Percentiles rank a stretch among this genome's conserved stretches.
phyloP scores from a whole-genome alignment of 64 coral and sea anemone genomes.

The Orbicella faveolata region DNA sequence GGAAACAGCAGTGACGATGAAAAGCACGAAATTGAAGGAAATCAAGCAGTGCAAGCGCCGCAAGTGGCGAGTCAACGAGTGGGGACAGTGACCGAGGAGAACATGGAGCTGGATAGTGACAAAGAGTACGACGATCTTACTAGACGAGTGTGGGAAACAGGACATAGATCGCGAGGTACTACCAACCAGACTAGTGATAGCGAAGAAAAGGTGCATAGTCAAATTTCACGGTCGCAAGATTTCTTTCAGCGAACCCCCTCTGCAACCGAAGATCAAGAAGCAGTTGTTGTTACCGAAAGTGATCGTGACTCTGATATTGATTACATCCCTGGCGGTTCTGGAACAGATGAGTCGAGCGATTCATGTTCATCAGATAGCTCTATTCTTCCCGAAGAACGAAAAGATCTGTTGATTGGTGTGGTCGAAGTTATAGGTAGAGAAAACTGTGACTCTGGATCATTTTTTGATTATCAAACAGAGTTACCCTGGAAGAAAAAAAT shows the following conservation, averaged over 20 bases:
- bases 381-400: neutral
- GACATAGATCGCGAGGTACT: no score
- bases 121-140: conserved; percentile 14
- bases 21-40: neutral
- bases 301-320: neutral
- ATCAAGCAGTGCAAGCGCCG: no score
- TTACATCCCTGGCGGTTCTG: no score
- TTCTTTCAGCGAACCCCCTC: neutral
- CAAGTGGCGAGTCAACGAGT: neutral
- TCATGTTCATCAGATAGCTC: neutral
- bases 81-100: neutral
- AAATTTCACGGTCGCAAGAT: neutral
- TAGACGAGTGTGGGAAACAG: neutral
- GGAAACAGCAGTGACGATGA: neutral
- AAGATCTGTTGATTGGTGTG: conserved; percentile 17
- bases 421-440: conserved; percentile 28
- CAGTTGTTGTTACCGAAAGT: neutral
- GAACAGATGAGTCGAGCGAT: neutral
- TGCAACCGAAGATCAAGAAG: neutral
- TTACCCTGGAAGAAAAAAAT: neutral
- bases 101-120: neutral
- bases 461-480: neutral
- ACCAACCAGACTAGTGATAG: no score
- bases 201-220: neutral
- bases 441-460: conserved; percentile 5